Evolutionary conservation across 2,888 invertebrate genomes (phyloP).

Genomic region (Schizotus pectinicornis): DNA sequence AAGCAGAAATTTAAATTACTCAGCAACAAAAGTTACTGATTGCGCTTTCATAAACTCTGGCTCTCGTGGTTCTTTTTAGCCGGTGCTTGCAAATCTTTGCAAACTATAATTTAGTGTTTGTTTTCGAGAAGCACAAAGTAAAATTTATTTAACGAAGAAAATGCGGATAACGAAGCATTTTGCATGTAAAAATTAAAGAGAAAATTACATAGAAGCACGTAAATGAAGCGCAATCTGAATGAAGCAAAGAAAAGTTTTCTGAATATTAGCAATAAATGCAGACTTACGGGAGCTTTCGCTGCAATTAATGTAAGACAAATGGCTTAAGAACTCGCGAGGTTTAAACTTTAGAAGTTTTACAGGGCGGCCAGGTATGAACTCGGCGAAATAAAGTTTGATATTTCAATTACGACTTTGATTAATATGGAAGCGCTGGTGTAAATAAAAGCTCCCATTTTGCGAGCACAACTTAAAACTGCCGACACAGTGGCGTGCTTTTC

Average conservation of each 20-base stretch:
- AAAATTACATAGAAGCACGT: slow-evolving; percentile 3
- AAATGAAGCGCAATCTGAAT: slow-evolving; percentile 22
- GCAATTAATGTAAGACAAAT: slow-evolving; percentile 37
- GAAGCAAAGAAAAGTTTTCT: slow-evolving; percentile 24
- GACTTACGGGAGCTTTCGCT: slow-evolving; percentile 31
- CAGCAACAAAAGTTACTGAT: not conserved
- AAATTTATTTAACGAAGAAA: too few relatives aligned
- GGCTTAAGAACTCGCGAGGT: slow-evolving; percentile 33
- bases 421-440: slow-evolving; percentile 33
- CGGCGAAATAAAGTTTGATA: slow-evolving; percentile 38
- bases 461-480: slow-evolving; percentile 32
- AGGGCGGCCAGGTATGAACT: slow-evolving; percentile 39
- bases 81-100: not conserved
- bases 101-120: not conserved
- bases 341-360: slow-evolving; percentile 37
- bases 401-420: slow-evolving; percentile 36
- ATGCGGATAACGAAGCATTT: not conserved
- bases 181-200: slow-evolving; percentile 7
- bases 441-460: slow-evolving; percentile 34
- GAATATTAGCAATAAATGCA: slow-evolving; percentile 34
- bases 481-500: slow-evolving; percentile 26
- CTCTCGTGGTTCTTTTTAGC: not conserved
- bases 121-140: too few relatives aligned
- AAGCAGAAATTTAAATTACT: not conserved
- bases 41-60: not conserved